Conservation (phyloP, 2,113 vertebrate species). For the Grallaria varia region DNA sequence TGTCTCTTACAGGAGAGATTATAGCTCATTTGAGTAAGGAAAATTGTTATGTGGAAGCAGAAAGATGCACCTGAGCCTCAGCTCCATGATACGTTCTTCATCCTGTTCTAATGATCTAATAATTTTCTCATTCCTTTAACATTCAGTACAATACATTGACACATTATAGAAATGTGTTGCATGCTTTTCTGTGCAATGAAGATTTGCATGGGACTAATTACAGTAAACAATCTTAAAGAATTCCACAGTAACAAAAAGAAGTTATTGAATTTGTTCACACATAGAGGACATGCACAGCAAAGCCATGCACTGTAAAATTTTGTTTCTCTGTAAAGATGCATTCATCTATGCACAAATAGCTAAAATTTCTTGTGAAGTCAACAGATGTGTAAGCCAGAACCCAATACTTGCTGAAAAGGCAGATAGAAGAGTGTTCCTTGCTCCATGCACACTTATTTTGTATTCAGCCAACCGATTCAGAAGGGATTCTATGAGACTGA, state of each 20-base stretch:
- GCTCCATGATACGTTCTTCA: neutral
- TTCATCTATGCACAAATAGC: neutral
- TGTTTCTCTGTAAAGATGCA: neutral
- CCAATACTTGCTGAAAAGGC: neutral
- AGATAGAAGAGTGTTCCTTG: neutral
- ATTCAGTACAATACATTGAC: neutral
- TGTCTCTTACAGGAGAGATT: neutral
- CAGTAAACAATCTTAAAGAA: neutral
- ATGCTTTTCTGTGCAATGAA: neutral
- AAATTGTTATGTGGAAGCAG: neutral
- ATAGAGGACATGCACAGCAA: neutral
- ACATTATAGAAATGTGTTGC: neutral
- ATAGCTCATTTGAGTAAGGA: neutral
- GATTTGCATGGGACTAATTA: neutral
- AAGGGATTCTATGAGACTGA: conserved; percentile 23
- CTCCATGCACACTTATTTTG: neutral
- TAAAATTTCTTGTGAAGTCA: conserved; percentile 28
- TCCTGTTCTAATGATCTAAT: neutral
- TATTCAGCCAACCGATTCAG: conserved; percentile 7
- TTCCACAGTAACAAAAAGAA: neutral
- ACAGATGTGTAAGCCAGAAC: neutral
- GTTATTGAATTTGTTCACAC: neutral
- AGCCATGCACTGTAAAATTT: neutral
- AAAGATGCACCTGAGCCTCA: neutral
- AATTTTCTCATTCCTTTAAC: neutral